These are phyloP conservation scores for Drosophila planitibia DNA, from an alignment of 2,888 invertebrate species.

Conservation along the genomic window DNA sequence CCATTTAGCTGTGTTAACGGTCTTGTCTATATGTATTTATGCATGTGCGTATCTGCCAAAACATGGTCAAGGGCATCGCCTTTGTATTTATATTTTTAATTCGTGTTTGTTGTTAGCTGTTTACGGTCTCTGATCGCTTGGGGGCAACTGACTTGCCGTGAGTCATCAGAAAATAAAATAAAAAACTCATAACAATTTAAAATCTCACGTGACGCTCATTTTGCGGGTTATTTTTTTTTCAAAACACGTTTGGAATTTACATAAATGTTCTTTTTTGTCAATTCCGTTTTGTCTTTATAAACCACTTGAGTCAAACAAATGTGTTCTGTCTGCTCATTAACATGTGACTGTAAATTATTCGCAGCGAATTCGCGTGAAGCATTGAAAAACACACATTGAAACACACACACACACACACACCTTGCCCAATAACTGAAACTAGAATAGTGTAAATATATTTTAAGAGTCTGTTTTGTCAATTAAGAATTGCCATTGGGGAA, in stretches of 20 bases:
- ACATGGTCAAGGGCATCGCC: slow-evolving; percentile 70
- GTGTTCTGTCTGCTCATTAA: slow-evolving; percentile 50
- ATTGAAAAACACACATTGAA: slow-evolving; percentile 10
- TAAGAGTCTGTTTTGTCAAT: slow-evolving; percentile 28
- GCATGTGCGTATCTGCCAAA: slow-evolving; percentile 42
- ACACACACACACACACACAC: slow-evolving; percentile 11
- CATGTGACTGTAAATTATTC: slow-evolving; percentile 53
- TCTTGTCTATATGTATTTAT: background rate
- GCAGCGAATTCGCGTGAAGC: slow-evolving; percentile 50
- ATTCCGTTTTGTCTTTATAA: slow-evolving; percentile 44
- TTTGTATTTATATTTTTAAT: slow-evolving; percentile 5
- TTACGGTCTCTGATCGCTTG: slow-evolving; percentile 30
- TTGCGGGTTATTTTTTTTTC: slow-evolving; percentile 46
- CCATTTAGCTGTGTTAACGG: slow-evolving; percentile 16
- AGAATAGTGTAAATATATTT: slow-evolving; percentile 13
- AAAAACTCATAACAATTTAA: slow-evolving; percentile 16
- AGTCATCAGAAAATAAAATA: slow-evolving; percentile 37
- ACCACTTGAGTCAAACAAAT: slow-evolving; percentile 42
- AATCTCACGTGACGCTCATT: slow-evolving; percentile 56
- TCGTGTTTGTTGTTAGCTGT: slow-evolving; percentile 19
- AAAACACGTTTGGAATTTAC: slow-evolving; percentile 63
- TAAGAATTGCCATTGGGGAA: slow-evolving; percentile 34
- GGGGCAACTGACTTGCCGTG: slow-evolving; percentile 52
- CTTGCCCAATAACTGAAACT: slow-evolving; percentile 11
- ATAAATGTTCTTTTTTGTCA: slow-evolving; percentile 21